phyloP scores from a whole-genome alignment of 1,140 invertebrate species.

The Drosophila lacteicornis region DNA sequence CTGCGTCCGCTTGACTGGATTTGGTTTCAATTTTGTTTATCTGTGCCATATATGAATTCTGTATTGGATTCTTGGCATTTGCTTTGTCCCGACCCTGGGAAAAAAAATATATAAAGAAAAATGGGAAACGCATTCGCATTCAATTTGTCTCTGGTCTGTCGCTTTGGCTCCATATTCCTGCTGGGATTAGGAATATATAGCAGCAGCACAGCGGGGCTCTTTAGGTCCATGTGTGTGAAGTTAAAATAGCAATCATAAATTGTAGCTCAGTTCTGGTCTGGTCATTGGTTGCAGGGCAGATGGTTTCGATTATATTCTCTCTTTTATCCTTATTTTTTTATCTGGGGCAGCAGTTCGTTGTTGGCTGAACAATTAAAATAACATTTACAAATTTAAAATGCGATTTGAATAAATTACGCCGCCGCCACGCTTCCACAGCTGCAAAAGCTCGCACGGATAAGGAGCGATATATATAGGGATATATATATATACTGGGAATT shows the following conservation, averaged over 20 bases:
- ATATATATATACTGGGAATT: constrained; percentile 1
- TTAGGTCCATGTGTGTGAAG: constrained; percentile 22
- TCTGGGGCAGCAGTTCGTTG: constrained; percentile 11
- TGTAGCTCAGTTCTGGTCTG: constrained; percentile 28
- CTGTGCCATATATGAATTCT: constrained; percentile 43
- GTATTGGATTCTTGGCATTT: constrained; percentile 57
- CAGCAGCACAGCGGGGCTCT: constrained; percentile 13
- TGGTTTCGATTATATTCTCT: constrained; percentile 23
- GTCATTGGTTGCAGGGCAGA: constrained; percentile 21
- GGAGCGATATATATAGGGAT: neutral
- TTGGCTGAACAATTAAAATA: constrained; percentile 69
- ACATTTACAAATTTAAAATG: constrained; percentile 66
- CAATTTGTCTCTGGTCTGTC: constrained; percentile 59
- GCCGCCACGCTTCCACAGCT: constrained; percentile 7
- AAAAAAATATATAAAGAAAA: constrained; percentile 24
- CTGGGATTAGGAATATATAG: constrained; percentile 13
- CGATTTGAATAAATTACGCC: constrained; percentile 64
- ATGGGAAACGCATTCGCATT: constrained; percentile 58
- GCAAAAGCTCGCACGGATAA: constrained; percentile 30
- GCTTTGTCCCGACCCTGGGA: constrained; percentile 19
- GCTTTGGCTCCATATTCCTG: constrained; percentile 26
- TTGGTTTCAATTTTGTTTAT: constrained; percentile 37
- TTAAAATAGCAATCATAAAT: constrained; percentile 42
- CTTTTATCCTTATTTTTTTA: constrained; percentile 5
- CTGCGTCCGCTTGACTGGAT: constrained; percentile 27